Base-by-base conservation (phyloP, 2,797 vertebrate species). In the Coregonus sp. region DNA sequence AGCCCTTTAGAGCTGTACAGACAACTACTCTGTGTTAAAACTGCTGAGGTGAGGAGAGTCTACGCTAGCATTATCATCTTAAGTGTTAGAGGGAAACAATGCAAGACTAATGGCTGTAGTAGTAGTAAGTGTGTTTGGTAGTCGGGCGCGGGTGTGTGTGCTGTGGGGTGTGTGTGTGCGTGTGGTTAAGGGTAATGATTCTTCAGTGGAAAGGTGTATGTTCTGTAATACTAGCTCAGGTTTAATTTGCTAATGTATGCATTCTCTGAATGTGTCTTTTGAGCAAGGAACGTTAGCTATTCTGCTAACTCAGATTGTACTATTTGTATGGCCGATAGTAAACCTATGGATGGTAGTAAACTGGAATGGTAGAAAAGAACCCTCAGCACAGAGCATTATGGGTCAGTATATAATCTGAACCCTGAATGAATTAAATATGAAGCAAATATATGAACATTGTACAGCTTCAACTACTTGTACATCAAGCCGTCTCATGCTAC, bases 71-170 rank as follows among this genome's bases (percentile, higher is more conserved):
- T 85, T 88, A 87, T 86, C 86, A 89, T 84, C 82, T 73, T 78
- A 78, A 87, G 87, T 84, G 79, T 75, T 12, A 18, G 77, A 85
- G 83, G 85, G 84, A 83, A 87, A 89, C 89, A 91, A 90, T 89
- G 85, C 86, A 91, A 89, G 89, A 91, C 88, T 91, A 91, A 91
- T 91, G 85, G 86, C 65, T 80, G 82, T 81, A 86, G 82, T 81
- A 75, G 76, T 79, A 83, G 75, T 70, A 81, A 83, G 78, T 47
- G 40, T 11, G 40, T 47, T 12, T 47, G 40, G 11, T 47, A 9
- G 9, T 47, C 9, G 40, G 47, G 40, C 25, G 40, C 40, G 18
- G 2, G 68, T 40, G 68, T 50, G 67, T n/a, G 15, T 1, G 66
- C 3, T 15, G 5, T 4, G 20, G 70, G 29, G 51, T 33, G 54